Evolutionary conservation across 2,113 vertebrate genomes (phyloP).

Genomic region (Hemicordylus capensis): DNA sequence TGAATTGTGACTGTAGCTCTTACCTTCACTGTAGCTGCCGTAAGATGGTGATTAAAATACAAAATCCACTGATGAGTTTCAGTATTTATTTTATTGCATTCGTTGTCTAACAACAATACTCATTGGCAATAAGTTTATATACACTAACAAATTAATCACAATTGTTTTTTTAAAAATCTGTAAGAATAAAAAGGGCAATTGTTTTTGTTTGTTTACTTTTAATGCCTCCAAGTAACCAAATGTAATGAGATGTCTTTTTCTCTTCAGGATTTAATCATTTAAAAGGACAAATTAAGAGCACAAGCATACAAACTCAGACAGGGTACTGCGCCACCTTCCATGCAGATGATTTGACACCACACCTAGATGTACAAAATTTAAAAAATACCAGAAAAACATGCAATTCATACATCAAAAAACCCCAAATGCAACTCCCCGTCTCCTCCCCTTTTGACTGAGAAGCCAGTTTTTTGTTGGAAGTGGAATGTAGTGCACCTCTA

Average conservation of each 20-base stretch:
- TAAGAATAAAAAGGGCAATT: constrained; percentile 74
- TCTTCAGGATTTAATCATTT: constrained; percentile 62
- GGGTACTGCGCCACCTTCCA: constrained; percentile 78
- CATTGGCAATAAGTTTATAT: constrained; percentile 84
- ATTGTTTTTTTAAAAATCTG: constrained; percentile 64
- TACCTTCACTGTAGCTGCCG: neutral
- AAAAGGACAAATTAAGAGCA: constrained; percentile 74
- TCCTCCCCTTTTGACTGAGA: constrained; percentile 16
- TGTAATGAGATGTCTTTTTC: constrained; percentile 59
- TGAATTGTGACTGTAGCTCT: neutral
- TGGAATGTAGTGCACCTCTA: constrained; percentile 58
- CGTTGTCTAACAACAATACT: constrained; percentile 85
- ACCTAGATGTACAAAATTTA: constrained; percentile 72
- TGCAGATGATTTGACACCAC: constrained; percentile 80
- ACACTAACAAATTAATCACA: constrained; percentile 82
- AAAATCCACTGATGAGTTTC: constrained; percentile 57
- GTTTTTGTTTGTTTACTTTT: constrained; percentile 56
- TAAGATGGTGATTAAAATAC: constrained; percentile 47
- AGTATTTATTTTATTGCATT: constrained; percentile 85
- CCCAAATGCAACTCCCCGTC: constrained; percentile 58
- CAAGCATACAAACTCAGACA: constrained; percentile 75
- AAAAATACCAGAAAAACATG: constrained; percentile 76
- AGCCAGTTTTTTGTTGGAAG: constrained; percentile 27
- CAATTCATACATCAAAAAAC: constrained; percentile 63
- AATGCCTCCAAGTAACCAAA: constrained; percentile 68